A percentile compares a stretch with the other conserved stretches of the same genome.
Conservation (phyloP, 2,888 invertebrate species). For the Merodon equestris region DNA sequence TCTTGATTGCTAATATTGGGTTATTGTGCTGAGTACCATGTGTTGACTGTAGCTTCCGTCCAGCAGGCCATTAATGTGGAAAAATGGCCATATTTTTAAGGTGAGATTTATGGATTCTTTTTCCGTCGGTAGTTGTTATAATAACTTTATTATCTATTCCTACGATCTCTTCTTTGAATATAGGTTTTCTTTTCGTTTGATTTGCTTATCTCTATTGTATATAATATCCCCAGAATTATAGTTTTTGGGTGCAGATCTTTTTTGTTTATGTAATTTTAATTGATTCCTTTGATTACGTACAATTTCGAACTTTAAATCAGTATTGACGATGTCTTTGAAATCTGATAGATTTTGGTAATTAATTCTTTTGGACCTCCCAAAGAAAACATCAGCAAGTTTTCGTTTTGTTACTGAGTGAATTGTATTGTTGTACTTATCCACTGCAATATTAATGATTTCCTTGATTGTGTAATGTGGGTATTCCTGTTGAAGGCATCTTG, state of each 20-base stretch:
- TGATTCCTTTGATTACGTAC: slow-evolving; percentile 54
- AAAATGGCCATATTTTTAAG: slow-evolving; percentile 14
- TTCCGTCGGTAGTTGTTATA: slow-evolving; percentile 37
- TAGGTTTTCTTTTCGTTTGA: slow-evolving; percentile 28
- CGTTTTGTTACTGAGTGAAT: slow-evolving; percentile 53
- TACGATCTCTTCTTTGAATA: slow-evolving; percentile 45
- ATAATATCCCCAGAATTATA: slow-evolving; percentile 41
- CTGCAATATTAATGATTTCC: slow-evolving; percentile 49
- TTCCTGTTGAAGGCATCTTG: slow-evolving; percentile 48
- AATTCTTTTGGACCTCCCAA: slow-evolving; percentile 57
- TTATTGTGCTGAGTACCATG: not conserved
- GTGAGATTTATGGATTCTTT: slow-evolving; percentile 31
- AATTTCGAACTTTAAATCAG: slow-evolving; percentile 46
- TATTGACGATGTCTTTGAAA: slow-evolving; percentile 54
- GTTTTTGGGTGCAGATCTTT: slow-evolving; percentile 27
- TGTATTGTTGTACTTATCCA: slow-evolving; percentile 49
- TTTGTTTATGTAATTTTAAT: slow-evolving; percentile 36
- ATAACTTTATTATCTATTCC: slow-evolving; percentile 47
- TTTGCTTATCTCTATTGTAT: slow-evolving; percentile 54
- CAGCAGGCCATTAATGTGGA: slow-evolving; percentile 47
- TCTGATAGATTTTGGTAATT: slow-evolving; percentile 59
- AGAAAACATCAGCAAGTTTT: slow-evolving; percentile 61
- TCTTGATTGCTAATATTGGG: no score
- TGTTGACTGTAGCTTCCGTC: no score
- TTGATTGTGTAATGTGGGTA: slow-evolving; percentile 24